Percentiles rank a stretch among this genome's conserved stretches.
Conservation (phyloP, 2,113 vertebrate genomes). For the Euleptes europaea region DNA sequence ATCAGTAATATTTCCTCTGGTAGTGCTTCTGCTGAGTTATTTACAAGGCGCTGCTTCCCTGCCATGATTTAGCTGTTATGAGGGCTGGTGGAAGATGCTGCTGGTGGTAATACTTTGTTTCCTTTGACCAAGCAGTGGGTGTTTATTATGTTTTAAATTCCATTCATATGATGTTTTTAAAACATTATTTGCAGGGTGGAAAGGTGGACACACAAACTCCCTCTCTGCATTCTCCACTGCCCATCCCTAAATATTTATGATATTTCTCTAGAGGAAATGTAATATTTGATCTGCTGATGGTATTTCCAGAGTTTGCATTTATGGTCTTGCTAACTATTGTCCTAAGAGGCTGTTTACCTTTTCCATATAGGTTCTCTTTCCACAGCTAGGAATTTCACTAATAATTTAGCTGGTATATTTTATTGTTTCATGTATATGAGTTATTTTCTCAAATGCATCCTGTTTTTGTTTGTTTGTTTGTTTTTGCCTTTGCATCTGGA, state of each 20-base stretch:
- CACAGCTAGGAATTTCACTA: neutral
- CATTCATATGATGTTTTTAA: slow-evolving; percentile 8
- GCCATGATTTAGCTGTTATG: neutral
- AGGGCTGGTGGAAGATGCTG: neutral
- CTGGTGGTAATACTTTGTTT: neutral
- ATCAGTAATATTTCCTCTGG: neutral
- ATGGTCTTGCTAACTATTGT: neutral
- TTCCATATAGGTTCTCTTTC: neutral
- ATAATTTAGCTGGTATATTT: neutral
- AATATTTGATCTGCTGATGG: neutral
- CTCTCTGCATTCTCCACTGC: slow-evolving; percentile 1
- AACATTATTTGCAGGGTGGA: neutral
- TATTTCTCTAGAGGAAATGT: neutral
- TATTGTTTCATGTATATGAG: neutral
- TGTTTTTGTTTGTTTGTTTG: no score
- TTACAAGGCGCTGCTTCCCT: neutral
- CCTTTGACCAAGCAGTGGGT: neutral
- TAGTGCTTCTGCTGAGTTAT: neutral
- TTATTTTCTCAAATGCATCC: neutral
- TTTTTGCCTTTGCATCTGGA: neutral
- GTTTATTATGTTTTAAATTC: slow-evolving; percentile 4
- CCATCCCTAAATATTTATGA: slow-evolving; percentile 36
- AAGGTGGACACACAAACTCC: neutral
- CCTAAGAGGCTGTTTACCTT: neutral
- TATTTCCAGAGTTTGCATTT: neutral